Evolutionary conservation across 1,140 invertebrate species (phyloP), one percentile per base, ranked within the genome.

Genomic region (Drosophila funebris): DNA sequence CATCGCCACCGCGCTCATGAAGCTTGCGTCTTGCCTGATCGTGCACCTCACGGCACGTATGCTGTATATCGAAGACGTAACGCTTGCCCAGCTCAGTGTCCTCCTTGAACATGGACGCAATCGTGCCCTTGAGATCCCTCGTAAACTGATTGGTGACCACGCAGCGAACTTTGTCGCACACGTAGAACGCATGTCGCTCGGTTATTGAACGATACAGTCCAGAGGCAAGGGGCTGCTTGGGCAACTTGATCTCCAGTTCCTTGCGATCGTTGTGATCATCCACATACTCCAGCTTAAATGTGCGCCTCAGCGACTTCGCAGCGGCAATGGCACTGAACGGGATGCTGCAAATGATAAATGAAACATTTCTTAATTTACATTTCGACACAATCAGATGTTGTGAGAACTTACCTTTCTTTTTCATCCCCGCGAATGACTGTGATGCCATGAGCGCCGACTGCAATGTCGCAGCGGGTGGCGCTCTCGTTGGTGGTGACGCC

Each of bases 151-250:
- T 95, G 3, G 96, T 97, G 20, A 98, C 97, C 57, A 96, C 96
- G 78, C 94, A 96, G 9, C 96, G 93, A 1, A 98, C 96, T 0
- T 97, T 97, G 90, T 97, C 97, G 92, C 97, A 97, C 77, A 96
- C 96, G 91, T 97, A 98, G 93, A 98, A 98, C 3, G 96, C 96
- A 90, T 97, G 96, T 82, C 96, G 97, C 91, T 97, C 97, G 0
- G 96, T 97, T 53, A 97, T 95, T n/a, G 96, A 96, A 39, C 97
- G 93, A 90, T 97, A 97, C 1, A 97, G 92, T 31, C 96, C 96
- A 13, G 95, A 95, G 6, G 96, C 96, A 13, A 95, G 94, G 18
- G 95, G 94, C 48, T 94, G 94, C 48, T 96, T 97, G 70, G 96
- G 94, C 91, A 97, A 94, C 92, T 96, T 97, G 66, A 97, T 95